These are phyloP conservation scores for Holcopasites calliopsidis DNA, from an alignment of 1,140 invertebrate species.

Conservation along the genomic window DNA sequence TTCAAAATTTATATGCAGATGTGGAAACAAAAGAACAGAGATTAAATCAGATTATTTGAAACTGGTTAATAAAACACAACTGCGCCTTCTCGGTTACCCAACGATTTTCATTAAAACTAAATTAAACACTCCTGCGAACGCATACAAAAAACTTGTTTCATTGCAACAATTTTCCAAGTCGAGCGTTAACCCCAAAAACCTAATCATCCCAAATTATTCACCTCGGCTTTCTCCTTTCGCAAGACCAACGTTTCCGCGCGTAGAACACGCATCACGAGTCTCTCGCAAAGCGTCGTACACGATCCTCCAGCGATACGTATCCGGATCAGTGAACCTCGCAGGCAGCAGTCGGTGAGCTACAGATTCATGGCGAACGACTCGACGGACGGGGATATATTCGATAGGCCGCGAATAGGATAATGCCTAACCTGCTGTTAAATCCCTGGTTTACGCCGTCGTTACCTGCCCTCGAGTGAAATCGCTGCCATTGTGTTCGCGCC, in stretches of 20 bases:
- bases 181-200: too few relatives aligned
- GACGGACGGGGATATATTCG: slow-evolving; percentile 38
- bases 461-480: slow-evolving; percentile 56
- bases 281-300: slow-evolving; percentile 44
- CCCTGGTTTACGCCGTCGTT: slow-evolving; percentile 50
- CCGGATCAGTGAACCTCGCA: slow-evolving; percentile 64
- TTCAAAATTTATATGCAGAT: not conserved
- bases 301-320: slow-evolving; percentile 62
- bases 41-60: too few relatives aligned
- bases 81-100: too few relatives aligned
- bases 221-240: too few relatives aligned
- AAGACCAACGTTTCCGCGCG: not conserved
- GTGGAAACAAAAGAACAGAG: too few relatives aligned
- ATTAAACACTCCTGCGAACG: too few relatives aligned
- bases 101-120: too few relatives aligned
- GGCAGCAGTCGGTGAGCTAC: slow-evolving; percentile 44
- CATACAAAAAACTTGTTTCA: too few relatives aligned
- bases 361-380: slow-evolving; percentile 51
- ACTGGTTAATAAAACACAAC: too few relatives aligned
- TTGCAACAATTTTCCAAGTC: too few relatives aligned
- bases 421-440: slow-evolving; percentile 56
- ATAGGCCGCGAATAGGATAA: slow-evolving; percentile 30
- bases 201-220: too few relatives aligned
- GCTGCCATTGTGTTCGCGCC: slow-evolving; percentile 45
- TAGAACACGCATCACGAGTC: slow-evolving; percentile 23